Evolutionary conservation across 92 coral and sea anemone species (phyloP), one percentile per base, ranked within the genome.

Genomic region (Epizoanthus illoricatus): DNA sequence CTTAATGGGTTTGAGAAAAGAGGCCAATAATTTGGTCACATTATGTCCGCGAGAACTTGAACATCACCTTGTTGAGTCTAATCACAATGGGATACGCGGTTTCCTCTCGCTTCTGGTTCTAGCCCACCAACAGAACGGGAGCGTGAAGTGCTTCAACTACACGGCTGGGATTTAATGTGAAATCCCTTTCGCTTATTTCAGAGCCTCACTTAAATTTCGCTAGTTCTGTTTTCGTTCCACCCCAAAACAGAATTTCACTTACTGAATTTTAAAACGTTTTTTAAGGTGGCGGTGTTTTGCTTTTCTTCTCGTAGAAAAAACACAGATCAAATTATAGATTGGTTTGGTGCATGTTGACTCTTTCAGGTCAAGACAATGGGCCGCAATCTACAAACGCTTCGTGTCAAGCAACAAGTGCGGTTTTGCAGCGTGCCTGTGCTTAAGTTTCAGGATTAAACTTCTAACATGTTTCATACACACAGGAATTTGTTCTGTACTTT

Each of bases 91-190:
- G 65, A 58, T 74, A 24, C n/a, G 80, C 58, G 71, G 71, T 63
- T 63, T 59, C 82, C 82, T 58, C 28, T 64, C 24, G 82, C 56
- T 64, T 70, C 64, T 41, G 65, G 62, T 54, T 62, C 42, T 70
- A 63, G 82, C 59, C 82, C 82, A 78, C 82, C 82, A 78, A 78
- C 82, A 64, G 71, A 78, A 78, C 33, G 3, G 41, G 24, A 64
- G 23, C 21, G 28, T 78, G 56, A 63, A 62, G 69, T 78, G 13
- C 82, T 68, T 43, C 41, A 42, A 49, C 58, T 42, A 43, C 71
- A 5, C 19, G n/a, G 24, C 65, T 63, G 60, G 47, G 42, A 78
- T n/a, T 42, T 42, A 5, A 63, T 13, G 12, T 6, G 56, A 49
- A 49, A 49, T 49, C 28, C 61, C 7, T 11, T 54, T 28, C 49